Conservation (phyloP, 2,888 invertebrate genomes). For the Deilephila elpenor region DNA sequence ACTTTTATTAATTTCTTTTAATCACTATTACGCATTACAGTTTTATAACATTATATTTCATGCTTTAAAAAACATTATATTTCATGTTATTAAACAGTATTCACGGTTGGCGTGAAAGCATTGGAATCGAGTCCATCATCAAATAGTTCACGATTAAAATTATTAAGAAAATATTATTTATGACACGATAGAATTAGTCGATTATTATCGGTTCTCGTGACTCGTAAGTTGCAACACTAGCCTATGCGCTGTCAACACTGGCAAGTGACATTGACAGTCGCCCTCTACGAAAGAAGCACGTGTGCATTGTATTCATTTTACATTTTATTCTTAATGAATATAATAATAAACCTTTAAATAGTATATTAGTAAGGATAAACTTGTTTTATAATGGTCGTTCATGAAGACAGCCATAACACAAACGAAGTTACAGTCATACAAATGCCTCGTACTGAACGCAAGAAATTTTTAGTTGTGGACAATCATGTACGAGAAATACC, state of each 20-base stretch:
- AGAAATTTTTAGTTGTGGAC: conserved; percentile 59
- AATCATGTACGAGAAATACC: conserved; percentile 59
- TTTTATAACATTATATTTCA: no score
- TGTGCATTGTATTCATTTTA: neutral
- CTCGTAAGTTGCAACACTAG: conserved; percentile 7
- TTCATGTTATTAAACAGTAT: no score
- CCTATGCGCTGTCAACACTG: neutral
- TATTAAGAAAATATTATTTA: no score
- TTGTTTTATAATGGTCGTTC: conserved; percentile 57
- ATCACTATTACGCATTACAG: neutral
- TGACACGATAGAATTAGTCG: conserved; percentile 2
- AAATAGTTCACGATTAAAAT: neutral
- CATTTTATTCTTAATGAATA: no score
- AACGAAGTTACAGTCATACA: conserved; percentile 48
- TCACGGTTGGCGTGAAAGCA: no score
- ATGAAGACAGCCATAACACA: conserved; percentile 50
- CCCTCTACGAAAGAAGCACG: neutral
- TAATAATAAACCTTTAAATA: neutral
- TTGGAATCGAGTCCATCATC: neutral
- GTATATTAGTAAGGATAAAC: neutral
- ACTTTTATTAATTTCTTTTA: neutral
- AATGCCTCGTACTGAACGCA: conserved; percentile 47
- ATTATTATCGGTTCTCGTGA: neutral
- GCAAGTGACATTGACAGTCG: conserved; percentile 8
- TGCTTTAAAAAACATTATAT: no score